These are phyloP conservation scores for Raja brachyura DNA, from an alignment of 2,113 vertebrate genomes.

Conservation along the genomic window DNA sequence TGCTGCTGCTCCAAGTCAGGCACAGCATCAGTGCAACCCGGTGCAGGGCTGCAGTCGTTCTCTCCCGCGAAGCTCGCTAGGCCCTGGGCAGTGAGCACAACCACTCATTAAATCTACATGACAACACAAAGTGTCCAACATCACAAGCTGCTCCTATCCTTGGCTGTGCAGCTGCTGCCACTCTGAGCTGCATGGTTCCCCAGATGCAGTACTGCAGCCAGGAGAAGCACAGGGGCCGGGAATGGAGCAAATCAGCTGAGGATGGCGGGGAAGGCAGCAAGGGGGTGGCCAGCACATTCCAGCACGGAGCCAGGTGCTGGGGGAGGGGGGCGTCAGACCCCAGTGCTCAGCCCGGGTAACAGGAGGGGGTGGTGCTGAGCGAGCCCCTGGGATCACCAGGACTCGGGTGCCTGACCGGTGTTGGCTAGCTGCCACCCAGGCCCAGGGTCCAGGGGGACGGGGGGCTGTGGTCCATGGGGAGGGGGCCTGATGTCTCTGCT, in stretches of 20 bases:
- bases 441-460: background rate
- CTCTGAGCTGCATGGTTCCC: background rate
- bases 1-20: slow-evolving; percentile 65
- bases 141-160: background rate
- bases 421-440: background rate
- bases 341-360: no score
- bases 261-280: no score
- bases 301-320: no score
- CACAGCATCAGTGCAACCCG: slow-evolving; percentile 51
- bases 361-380: no score
- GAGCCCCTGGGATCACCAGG: no score
- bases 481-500: background rate
- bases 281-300: no score
- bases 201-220: background rate
- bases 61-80: slow-evolving; percentile 62
- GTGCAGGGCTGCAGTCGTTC: background rate
- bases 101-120: background rate
- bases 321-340: background rate
- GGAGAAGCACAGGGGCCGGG: background rate
- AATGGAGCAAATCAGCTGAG: no score
- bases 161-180: background rate
- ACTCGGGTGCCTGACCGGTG: background rate
- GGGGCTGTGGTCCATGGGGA: no score
- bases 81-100: slow-evolving; percentile 56
- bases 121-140: background rate